Conservation (phyloP, 1,140 invertebrate species). For the Papilio helenus region DNA sequence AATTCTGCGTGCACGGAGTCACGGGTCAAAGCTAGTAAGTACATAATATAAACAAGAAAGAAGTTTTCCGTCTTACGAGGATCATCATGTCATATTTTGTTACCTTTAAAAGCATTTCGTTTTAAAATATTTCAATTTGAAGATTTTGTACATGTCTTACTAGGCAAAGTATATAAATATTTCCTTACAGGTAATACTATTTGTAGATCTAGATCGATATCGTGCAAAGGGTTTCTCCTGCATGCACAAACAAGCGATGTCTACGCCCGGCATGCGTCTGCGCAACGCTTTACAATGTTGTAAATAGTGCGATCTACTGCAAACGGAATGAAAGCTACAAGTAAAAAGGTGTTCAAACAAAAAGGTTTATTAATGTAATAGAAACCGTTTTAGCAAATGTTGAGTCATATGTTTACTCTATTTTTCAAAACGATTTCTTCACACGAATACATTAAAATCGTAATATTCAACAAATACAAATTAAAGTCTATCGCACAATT, state of each 20-base stretch:
- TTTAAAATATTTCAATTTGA: no score
- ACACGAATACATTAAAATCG: no score
- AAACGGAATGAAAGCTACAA: not conserved
- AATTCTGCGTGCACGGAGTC: no score
- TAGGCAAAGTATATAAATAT: not conserved
- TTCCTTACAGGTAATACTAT: not conserved
- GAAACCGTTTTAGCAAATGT: not conserved
- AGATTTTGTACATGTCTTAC: no score
- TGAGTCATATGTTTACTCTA: not conserved
- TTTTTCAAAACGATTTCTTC: not conserved
- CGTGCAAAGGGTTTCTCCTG: not conserved
- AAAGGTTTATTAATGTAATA: not conserved
- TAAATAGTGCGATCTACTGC: not conserved
- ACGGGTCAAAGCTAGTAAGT: not conserved
- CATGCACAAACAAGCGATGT: not conserved
- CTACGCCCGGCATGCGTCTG: not conserved
- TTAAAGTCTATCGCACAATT: no score
- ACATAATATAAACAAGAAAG: no score
- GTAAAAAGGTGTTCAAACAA: not conserved
- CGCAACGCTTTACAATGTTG: not conserved
- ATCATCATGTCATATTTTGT: no score
- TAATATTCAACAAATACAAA: no score
- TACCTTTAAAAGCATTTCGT: no score
- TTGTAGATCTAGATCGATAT: slow-evolving; percentile 3
- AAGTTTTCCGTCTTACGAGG: no score